phyloP scores from a whole-genome alignment of 1,140 invertebrate genomes.

The Pseudomyrmex dendroicus region DNA sequence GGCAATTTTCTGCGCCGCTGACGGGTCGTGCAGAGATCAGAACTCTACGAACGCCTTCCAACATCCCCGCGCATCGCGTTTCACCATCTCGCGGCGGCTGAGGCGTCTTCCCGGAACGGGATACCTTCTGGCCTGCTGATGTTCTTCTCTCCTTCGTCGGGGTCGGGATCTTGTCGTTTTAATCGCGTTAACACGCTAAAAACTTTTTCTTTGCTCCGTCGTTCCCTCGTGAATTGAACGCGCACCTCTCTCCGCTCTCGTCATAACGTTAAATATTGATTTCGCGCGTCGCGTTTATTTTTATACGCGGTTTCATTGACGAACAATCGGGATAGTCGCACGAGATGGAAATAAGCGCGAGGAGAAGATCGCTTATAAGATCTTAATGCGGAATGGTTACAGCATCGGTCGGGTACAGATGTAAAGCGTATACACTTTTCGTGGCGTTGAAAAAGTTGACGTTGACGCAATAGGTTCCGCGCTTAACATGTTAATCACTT shows the following conservation, averaged over 20 bases:
- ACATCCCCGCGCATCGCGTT: slow-evolving; percentile 65
- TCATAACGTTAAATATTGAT: background rate
- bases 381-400: no score
- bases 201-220: background rate
- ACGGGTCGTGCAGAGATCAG: slow-evolving; percentile 68
- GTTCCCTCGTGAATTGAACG: slow-evolving; percentile 2
- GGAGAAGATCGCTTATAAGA: no score
- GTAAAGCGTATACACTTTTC: background rate
- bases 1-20: slow-evolving; percentile 73
- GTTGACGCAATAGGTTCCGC: background rate
- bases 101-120: slow-evolving; percentile 62
- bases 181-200: slow-evolving; percentile 46
- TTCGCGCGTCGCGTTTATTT: background rate
- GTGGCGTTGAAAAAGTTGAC: background rate
- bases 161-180: slow-evolving; percentile 38
- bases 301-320: no score
- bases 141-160: slow-evolving; percentile 21
- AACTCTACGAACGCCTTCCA: slow-evolving; percentile 56
- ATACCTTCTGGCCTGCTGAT: slow-evolving; percentile 18
- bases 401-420: no score
- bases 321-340: no score
- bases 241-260: no score
- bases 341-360: no score
- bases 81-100: slow-evolving; percentile 58
- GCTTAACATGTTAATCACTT: slow-evolving; percentile 31